Conservation (phyloP, 2,113 vertebrate species). For the Vombatus ursinus region DNA sequence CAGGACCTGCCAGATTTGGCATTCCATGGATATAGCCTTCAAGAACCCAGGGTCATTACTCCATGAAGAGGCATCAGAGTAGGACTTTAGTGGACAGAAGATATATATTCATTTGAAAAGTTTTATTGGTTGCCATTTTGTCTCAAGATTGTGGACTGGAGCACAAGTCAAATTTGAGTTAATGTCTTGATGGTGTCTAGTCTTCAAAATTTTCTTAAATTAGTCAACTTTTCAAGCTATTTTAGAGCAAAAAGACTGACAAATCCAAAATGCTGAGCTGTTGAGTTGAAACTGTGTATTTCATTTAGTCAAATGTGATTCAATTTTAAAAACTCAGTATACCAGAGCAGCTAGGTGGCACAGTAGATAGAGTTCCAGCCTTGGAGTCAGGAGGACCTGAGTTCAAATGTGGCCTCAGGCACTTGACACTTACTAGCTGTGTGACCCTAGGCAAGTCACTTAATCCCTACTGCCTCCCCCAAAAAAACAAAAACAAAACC, state of each 20-base stretch:
- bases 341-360: too few relatives aligned
- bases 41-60: background rate
- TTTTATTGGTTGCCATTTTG: slow-evolving; percentile 12
- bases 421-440: too few relatives aligned
- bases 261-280: slow-evolving; percentile 28
- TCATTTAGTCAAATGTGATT: slow-evolving; percentile 23
- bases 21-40: background rate
- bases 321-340: slow-evolving; percentile 39
- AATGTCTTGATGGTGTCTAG: slow-evolving; percentile 11
- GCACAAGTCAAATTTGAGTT: background rate
- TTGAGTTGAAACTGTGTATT: background rate
- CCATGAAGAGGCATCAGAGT: background rate
- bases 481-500: too few relatives aligned
- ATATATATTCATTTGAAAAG: background rate
- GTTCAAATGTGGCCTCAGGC: too few relatives aligned
- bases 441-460: too few relatives aligned
- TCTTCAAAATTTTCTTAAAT: slow-evolving; percentile 19
- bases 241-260: background rate
- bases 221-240: slow-evolving; percentile 4
- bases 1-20: background rate
- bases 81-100: background rate
- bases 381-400: too few relatives aligned
- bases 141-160: background rate
- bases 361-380: too few relatives aligned
- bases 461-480: too few relatives aligned